phyloP scores from a whole-genome alignment of 1,140 invertebrate species.

The Halyomorpha halys region DNA sequence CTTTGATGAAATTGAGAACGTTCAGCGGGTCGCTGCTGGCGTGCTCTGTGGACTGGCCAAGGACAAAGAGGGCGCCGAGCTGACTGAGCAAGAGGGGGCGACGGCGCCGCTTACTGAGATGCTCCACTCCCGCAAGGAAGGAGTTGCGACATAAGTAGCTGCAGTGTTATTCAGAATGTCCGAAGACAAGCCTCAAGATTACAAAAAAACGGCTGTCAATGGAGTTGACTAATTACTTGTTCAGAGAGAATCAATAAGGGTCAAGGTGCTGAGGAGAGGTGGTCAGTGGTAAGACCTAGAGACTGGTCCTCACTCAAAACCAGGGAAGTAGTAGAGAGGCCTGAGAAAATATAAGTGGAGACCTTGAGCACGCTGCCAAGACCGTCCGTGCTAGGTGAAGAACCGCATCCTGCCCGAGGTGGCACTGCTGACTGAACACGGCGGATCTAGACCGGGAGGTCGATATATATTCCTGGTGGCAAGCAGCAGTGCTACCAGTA shows the following conservation, averaged over 20 bases:
- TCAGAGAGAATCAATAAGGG: conserved; percentile 79
- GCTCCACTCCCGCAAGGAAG: conserved; percentile 88
- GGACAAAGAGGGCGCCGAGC: conserved; percentile 92
- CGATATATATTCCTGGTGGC: no score
- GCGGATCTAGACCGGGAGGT: no score
- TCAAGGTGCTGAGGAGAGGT: no score
- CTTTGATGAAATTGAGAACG: conserved; percentile 96
- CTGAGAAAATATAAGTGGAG: no score
- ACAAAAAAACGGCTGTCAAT: conserved; percentile 92
- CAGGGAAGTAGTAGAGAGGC: no score
- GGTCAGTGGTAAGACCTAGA: no score
- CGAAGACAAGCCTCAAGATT: conserved; percentile 95
- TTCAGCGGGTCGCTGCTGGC: conserved; percentile 89
- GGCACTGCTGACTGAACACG: no score
- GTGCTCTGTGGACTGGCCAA: conserved; percentile 91
- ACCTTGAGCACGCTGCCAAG: no score
- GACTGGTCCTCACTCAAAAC: no score
- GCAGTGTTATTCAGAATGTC: conserved; percentile 96
- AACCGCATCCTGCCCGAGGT: no score
- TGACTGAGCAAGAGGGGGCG: conserved; percentile 93
- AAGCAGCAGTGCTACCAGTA: no score
- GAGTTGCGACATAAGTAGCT: conserved; percentile 84
- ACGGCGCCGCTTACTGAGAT: conserved; percentile 91
- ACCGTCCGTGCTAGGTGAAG: no score
- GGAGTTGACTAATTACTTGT: conserved; percentile 86